Percentiles rank a stretch among this genome's conserved stretches.
Evolutionary conservation across 2,888 invertebrate species (phyloP).

Genomic region (Cryptocephalus primarius): DNA sequence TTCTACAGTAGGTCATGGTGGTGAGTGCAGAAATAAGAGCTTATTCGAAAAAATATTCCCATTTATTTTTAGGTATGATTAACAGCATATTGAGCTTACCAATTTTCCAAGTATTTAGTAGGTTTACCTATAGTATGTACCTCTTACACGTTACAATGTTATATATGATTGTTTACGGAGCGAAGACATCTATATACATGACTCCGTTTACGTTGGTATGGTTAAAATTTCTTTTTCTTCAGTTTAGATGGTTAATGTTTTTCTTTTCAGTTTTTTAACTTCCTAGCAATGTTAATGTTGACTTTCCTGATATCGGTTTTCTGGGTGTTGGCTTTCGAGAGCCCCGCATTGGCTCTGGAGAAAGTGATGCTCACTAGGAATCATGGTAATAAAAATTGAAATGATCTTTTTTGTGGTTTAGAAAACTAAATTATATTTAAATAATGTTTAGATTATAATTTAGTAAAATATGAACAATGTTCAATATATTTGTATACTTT

Average conservation of each 20-base stretch:
- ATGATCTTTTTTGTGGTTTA: too few relatives aligned
- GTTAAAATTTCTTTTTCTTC: too few relatives aligned
- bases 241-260: too few relatives aligned
- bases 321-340: slow-evolving; percentile 35
- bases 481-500: too few relatives aligned
- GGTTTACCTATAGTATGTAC: slow-evolving; percentile 46
- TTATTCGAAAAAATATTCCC: neutral
- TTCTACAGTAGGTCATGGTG: slow-evolving; percentile 40
- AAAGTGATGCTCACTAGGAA: slow-evolving; percentile 13
- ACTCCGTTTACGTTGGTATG: slow-evolving; percentile 23
- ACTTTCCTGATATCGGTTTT: slow-evolving; percentile 25
- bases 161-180: slow-evolving; percentile 14
- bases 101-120: slow-evolving; percentile 42
- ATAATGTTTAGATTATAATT: too few relatives aligned
- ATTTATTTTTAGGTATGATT: slow-evolving; percentile 34
- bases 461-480: too few relatives aligned
- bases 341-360: slow-evolving; percentile 36
- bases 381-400: too few relatives aligned
- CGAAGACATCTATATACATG: slow-evolving; percentile 18
- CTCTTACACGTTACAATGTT: slow-evolving; percentile 35
- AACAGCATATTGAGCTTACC: slow-evolving; percentile 41
- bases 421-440: too few relatives aligned
- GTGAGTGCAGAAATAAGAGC: slow-evolving; percentile 21
- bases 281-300: slow-evolving; percentile 23
- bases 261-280: too few relatives aligned